A percentile compares a stretch with the other conserved stretches of the same genome.
These are phyloP conservation scores for Sanderia malayensis DNA, from an alignment of 30 jellyfish, hydroid and myxozoan species.

Conservation along the genomic window DNA sequence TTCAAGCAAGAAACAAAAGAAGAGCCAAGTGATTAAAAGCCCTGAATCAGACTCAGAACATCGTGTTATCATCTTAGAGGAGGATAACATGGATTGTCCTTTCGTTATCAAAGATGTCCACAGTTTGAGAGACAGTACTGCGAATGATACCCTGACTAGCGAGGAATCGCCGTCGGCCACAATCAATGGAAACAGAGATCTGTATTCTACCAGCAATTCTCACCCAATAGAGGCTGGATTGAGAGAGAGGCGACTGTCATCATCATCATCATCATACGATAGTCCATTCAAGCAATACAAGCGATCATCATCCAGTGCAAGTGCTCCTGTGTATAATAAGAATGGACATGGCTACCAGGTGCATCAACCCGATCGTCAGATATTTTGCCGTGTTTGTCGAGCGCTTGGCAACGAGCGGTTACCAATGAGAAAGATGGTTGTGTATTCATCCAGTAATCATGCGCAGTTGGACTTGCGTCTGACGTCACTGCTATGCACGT, in stretches of 20 bases:
- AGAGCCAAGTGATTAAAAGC: not conserved
- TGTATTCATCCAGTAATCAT: constrained; percentile 56
- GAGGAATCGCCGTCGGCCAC: constrained; percentile 5
- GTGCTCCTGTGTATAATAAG: constrained; percentile 17
- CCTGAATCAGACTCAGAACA: not conserved
- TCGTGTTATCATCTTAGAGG: constrained; percentile 4
- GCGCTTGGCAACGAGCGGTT: constrained; percentile 57
- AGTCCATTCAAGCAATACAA: constrained; percentile 49
- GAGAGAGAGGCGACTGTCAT: not conserved
- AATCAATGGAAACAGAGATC: not conserved
- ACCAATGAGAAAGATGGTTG: constrained; percentile 64
- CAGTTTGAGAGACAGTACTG: constrained; percentile 60
- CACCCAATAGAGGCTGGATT: not conserved
- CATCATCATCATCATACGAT: not conserved
- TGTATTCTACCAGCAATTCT: not conserved
- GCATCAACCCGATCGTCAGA: constrained; percentile 47
- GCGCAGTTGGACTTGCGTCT: constrained; percentile 50
- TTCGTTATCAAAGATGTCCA: constrained; percentile 56
- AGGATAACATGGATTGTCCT: not conserved
- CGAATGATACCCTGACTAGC: constrained; percentile 6
- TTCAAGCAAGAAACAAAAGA: not conserved
- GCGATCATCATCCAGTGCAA: constrained; percentile 24
- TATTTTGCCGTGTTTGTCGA: constrained; percentile 60
- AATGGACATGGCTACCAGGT: constrained; percentile 53
- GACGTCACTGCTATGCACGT: constrained; percentile 62